A percentile compares a stretch with the other conserved stretches of the same genome.
phyloP scores from a whole-genome alignment of 2,113 vertebrate species.

The Ctenodactylus gundi region DNA sequence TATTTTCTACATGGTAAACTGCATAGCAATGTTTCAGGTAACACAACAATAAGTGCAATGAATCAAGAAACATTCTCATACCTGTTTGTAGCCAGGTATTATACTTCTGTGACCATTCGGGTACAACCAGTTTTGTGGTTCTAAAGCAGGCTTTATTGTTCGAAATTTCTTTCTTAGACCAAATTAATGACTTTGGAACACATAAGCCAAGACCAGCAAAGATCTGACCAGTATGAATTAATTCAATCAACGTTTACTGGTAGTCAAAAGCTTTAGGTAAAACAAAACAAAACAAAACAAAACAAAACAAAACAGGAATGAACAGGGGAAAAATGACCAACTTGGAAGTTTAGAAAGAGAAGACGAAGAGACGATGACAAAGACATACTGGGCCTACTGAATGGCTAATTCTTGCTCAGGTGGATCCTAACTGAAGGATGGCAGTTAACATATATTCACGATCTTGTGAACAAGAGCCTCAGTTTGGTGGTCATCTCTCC shows the following conservation, averaged over 20 bases:
- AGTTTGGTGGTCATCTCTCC: background rate
- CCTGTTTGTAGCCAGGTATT: background rate
- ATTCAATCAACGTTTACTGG: slow-evolving; percentile 2
- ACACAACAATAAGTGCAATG: background rate
- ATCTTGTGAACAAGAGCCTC: background rate
- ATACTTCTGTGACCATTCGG: background rate
- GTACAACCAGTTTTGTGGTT: slow-evolving; percentile 41
- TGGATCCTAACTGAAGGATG: background rate
- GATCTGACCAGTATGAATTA: background rate
- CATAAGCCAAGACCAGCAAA: slow-evolving; percentile 27
- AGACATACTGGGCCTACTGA: background rate
- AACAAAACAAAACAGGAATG: background rate
- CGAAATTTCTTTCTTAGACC: slow-evolving; percentile 50
- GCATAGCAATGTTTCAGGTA: background rate
- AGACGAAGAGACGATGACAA: background rate
- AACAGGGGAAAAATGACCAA: background rate
- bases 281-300: background rate
- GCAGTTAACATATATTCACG: background rate
- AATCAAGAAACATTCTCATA: background rate
- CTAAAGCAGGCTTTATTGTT: slow-evolving; percentile 29
- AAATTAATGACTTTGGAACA: slow-evolving; percentile 48
- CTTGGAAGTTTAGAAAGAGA: background rate
- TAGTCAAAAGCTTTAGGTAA: slow-evolving; percentile 35
- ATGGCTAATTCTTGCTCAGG: background rate
- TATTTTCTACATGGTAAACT: background rate